These are phyloP conservation scores for Rousettus madagascariensis DNA, from an alignment of 2,797 vertebrate genomes.

Conservation along the genomic window DNA sequence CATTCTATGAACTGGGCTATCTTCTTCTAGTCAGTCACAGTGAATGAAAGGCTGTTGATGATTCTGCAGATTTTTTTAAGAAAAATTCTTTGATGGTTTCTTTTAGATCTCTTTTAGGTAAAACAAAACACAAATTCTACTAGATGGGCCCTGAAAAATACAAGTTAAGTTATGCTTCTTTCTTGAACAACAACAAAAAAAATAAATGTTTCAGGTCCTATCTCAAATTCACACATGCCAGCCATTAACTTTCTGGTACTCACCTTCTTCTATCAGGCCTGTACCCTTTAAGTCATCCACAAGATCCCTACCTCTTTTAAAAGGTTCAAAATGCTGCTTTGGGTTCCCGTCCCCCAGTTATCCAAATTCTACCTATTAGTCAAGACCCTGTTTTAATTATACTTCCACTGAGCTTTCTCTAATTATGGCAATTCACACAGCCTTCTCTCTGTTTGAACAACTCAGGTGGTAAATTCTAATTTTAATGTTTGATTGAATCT, in stretches of 20 bases:
- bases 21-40: not conserved
- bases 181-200: not conserved
- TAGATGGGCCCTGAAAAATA: not conserved
- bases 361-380: slow-evolving; percentile 34
- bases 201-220: not conserved
- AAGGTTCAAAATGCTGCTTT: not conserved
- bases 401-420: slow-evolving; percentile 42
- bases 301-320: not conserved
- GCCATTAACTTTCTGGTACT: not conserved
- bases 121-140: not conserved
- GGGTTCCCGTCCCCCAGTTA: not conserved
- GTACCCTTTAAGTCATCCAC: not conserved
- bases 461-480: slow-evolving; percentile 62
- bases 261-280: not conserved
- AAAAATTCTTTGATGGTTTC: not conserved
- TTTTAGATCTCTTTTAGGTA: not conserved
- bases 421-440: slow-evolving; percentile 43
- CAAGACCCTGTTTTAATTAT: slow-evolving; percentile 43
- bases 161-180: not conserved
- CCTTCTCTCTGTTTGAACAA: slow-evolving; percentile 30
- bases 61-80: not conserved
- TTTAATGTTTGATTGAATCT: slow-evolving; percentile 61
- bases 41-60: not conserved
- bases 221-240: not conserved
- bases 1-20: not conserved